Evolutionary conservation across 2,888 invertebrate genomes (phyloP).

Genomic region (Acrocyrtus sp.): DNA sequence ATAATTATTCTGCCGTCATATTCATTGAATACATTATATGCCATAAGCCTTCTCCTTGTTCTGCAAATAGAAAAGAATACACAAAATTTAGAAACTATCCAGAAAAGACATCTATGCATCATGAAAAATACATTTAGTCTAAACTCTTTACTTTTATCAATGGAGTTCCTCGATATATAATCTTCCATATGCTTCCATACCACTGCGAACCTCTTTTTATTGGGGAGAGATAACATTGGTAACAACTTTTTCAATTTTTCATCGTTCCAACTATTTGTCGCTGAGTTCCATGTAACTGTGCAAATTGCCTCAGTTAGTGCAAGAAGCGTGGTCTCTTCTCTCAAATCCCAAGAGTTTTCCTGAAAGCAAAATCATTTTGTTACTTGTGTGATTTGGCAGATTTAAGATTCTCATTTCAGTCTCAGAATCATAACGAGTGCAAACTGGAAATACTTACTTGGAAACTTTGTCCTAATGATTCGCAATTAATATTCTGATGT

Average conservation of each 20-base stretch:
- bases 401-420: background rate
- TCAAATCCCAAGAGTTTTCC: conserved; percentile 61
- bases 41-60: conserved; percentile 58
- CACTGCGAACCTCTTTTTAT: conserved; percentile 44
- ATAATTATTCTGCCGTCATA: conserved; percentile 46
- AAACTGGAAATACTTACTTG: conserved; percentile 58
- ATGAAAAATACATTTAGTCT: background rate
- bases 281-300: conserved; percentile 55
- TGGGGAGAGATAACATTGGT: conserved; percentile 51
- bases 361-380: conserved; percentile 19
- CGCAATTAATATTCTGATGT: conserved; percentile 44
- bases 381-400: conserved; percentile 2
- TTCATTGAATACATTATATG: conserved; percentile 53
- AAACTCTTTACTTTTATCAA: conserved; percentile 58
- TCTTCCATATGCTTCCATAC: conserved; percentile 59
- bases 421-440: background rate
- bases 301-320: conserved; percentile 61
- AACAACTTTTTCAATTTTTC: conserved; percentile 49
- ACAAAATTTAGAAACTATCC: too few relatives aligned
- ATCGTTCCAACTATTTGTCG: conserved; percentile 52
- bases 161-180: conserved; percentile 49
- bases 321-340: conserved; percentile 51
- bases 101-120: background rate
- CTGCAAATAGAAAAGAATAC: conserved; percentile 46
- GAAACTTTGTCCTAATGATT: conserved; percentile 48